These are phyloP conservation scores for Lampris incognitus DNA, from an alignment of 2,113 vertebrate species.

Conservation along the genomic window DNA sequence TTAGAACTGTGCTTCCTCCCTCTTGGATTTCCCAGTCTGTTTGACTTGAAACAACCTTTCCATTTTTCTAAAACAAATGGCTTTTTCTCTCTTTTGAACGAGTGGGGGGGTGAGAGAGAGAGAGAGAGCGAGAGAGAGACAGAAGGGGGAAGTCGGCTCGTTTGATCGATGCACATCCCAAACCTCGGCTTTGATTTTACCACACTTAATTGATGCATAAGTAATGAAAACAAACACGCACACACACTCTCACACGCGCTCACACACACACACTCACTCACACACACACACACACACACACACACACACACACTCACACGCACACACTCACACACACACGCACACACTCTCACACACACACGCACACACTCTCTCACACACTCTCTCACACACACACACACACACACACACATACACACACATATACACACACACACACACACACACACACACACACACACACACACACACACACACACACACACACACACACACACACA, in stretches of 20 bases:
- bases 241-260: not conserved
- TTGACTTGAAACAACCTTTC: conserved; percentile 2
- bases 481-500: conserved; percentile 18
- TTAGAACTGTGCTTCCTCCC: not conserved
- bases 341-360: no score
- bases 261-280: no score
- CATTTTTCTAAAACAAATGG: conserved; percentile 46
- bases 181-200: conserved; percentile 64
- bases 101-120: not conserved
- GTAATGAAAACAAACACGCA: conserved; percentile 6
- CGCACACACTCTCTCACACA: no score
- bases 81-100: conserved; percentile 19
- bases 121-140: not conserved
- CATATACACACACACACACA: conserved; percentile 13
- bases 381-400: conserved; percentile 15
- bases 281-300: no score
- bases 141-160: conserved; percentile 9
- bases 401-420: conserved; percentile 1
- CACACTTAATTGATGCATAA: conserved; percentile 62
- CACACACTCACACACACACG: no score
- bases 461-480: conserved; percentile 2
- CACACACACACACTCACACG: no score
- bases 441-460: conserved; percentile 24
- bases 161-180: conserved; percentile 60
- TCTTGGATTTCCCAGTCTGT: conserved; percentile 30